phyloP scores from a whole-genome alignment of 2,113 vertebrate genomes.

The Nipponia nippon region DNA sequence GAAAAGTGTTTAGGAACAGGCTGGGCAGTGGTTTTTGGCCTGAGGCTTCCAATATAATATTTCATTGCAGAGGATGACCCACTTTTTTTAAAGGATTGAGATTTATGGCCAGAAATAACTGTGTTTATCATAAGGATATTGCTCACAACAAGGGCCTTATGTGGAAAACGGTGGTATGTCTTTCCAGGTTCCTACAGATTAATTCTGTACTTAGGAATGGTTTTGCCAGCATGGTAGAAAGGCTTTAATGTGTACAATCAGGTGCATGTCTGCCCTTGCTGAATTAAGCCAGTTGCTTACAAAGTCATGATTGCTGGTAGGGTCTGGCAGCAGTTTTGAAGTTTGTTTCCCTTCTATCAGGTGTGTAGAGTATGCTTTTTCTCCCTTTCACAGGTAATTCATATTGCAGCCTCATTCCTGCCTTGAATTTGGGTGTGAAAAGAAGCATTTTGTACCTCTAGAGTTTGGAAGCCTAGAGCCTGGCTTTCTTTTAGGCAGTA shows the following conservation, averaged over 20 bases:
- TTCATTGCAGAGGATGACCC: neutral
- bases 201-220: neutral
- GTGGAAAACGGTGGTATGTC: neutral
- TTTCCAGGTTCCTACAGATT: neutral
- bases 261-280: neutral
- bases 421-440: neutral
- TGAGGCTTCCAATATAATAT: neutral
- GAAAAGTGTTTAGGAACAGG: neutral
- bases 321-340: neutral
- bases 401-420: neutral
- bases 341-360: neutral
- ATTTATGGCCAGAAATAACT: neutral
- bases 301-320: neutral
- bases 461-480: neutral
- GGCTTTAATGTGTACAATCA: too few relatives aligned
- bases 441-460: neutral
- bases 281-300: neutral
- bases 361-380: neutral
- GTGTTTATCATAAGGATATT: neutral
- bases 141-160: fast-evolving
- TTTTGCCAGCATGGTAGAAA: neutral
- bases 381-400: neutral
- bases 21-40: neutral
- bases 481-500: neutral
- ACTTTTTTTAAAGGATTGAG: neutral